Evolutionary conservation across 1,140 invertebrate genomes (phyloP), one percentile per base, ranked within the genome.

Genomic region (Drosophila ercepeae): DNA sequence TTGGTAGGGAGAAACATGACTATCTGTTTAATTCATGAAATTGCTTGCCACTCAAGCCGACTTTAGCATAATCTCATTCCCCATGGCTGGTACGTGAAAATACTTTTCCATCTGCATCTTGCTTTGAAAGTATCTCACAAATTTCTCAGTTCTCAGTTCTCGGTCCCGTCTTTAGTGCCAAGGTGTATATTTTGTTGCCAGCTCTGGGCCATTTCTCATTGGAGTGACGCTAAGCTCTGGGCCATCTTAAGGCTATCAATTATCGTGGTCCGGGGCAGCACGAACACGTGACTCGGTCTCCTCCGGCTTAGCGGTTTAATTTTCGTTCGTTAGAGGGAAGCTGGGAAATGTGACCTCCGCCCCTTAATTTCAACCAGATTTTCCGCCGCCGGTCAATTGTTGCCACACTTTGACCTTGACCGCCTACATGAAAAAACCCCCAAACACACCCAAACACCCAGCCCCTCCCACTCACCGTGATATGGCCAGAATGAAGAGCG

Each of bases 231-330:
- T 68, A 61, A 68, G 77, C 60, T 81, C 36, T 55, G 44, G 49
- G 44, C 69, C 60, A 69, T 61, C 73, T 82, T 44, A 36, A 54
- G 68, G 72, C 68, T 42, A 82, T 81, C 49, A 82, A 81, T 77
- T 82, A 64, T 29, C 59, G 36, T 63, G 67, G 52, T 41, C 9
- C 16, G 32, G 52, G 18, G 7, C 61, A 49, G 18, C 61, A 65
- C 59, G 61, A 65, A 65, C 61, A 65, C 61, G 61, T 64, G 64
- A 65, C 55, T 65, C 39, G 78, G 51, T 49, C 58, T 73, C 41
- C 53, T 41, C 46, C 18, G 34, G 32, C 54, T 49, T 18, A 51
- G 51, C 32, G 36, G 13, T 36, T 70, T 49, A 51, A 64, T 61
- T 71, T 42, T 45, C 54, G 27, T 39, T 21, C 36, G 13, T 16